Conservation (phyloP, 2,888 invertebrate genomes). For the Temnothorax ravouxi region DNA sequence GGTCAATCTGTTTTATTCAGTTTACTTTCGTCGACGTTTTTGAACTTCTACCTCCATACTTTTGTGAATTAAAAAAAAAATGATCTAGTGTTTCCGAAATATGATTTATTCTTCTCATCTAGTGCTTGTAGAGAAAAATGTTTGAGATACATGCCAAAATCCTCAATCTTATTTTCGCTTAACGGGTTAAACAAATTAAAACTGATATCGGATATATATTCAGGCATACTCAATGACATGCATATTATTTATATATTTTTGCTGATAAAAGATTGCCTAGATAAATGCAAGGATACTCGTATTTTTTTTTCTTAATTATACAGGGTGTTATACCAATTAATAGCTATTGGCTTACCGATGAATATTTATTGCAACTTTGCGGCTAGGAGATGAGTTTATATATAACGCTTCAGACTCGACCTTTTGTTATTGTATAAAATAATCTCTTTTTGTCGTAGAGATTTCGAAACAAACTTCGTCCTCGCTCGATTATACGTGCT, state of each 20-base stretch:
- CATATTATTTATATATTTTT: not conserved
- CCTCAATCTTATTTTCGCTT: not conserved
- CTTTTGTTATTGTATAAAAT: not conserved
- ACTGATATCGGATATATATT: too few species aligned
- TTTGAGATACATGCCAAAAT: not conserved
- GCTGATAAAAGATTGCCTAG: not conserved
- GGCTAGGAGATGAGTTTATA: not conserved
- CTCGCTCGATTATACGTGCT: conserved; percentile 5
- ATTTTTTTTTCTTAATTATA: not conserved
- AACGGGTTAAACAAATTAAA: not conserved
- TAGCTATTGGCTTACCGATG: not conserved
- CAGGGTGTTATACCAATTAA: not conserved
- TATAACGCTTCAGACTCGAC: not conserved
- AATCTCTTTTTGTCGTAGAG: conserved; percentile 3
- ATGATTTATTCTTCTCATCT: not conserved
- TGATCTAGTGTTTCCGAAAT: not conserved
- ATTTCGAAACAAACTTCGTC: not conserved
- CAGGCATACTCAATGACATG: not conserved
- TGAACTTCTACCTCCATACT: not conserved
- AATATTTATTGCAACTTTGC: conserved; percentile 32
- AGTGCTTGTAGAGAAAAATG: not conserved
- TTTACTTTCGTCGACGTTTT: not conserved
- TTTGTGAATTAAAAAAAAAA: not conserved
- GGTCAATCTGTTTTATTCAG: not conserved
- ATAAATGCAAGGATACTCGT: not conserved